phyloP scores from a whole-genome alignment of 2,113 vertebrate genomes.

The Poecilia latipinna region DNA sequence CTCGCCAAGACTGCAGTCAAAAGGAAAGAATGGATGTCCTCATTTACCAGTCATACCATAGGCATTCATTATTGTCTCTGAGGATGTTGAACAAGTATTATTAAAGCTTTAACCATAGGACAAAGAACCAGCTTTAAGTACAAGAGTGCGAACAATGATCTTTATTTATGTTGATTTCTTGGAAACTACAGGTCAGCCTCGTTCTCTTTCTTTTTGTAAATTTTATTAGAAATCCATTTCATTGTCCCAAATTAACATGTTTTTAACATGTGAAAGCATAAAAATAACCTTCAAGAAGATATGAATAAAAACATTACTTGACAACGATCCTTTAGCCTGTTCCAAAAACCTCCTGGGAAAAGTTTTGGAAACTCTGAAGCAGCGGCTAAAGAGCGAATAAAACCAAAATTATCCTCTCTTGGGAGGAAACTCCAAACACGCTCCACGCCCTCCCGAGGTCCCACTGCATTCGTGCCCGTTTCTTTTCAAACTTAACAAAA shows the following conservation, averaged over 20 bases:
- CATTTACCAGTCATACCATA: conserved; percentile 25
- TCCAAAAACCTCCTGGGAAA: conserved; percentile 4
- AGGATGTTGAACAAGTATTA: conserved; percentile 15
- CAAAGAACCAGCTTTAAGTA: conserved; percentile 7
- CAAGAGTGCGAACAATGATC: neutral
- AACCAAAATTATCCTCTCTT: conserved; percentile 23
- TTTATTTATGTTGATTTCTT: neutral
- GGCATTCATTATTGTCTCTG: conserved; percentile 10
- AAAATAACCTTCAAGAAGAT: too few relatives aligned
- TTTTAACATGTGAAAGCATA: neutral
- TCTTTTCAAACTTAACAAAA: conserved; percentile 28
- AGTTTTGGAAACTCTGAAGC: conserved; percentile 18
- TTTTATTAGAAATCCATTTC: neutral
- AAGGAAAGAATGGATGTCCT: conserved; percentile 48
- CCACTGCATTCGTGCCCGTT: conserved; percentile 18
- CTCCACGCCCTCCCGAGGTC: conserved; percentile 22
- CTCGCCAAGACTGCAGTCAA: conserved; percentile 22
- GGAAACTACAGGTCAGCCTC: neutral
- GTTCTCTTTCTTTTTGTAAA: neutral
- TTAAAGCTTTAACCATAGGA: conserved; percentile 5
- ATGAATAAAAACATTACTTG: neutral
- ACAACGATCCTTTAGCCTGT: neutral
- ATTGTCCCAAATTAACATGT: neutral
- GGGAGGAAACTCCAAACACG: conserved; percentile 35
- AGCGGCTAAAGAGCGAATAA: conserved; percentile 29